Evolutionary conservation across 2,113 vertebrate species (phyloP), one percentile per base, ranked within the genome.

Genomic region (Platysteira castanea): DNA sequence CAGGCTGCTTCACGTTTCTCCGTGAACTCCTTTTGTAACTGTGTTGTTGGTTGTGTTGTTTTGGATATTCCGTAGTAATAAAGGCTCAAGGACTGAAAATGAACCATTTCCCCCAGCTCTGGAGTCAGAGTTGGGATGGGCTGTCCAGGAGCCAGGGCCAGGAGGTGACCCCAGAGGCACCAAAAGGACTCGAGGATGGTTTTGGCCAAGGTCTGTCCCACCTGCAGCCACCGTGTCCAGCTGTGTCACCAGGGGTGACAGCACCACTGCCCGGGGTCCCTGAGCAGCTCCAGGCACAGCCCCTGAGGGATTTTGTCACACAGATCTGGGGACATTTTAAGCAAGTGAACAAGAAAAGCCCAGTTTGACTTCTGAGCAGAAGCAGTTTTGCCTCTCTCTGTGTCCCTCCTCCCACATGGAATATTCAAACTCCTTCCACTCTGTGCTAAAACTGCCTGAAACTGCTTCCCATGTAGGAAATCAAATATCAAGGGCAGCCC

Each of bases 1-100:
- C 97, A 95, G 97, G 97, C 97, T 97, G 96, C 97, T 97, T 97
- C 97, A 97, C 96, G 83, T 98, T 98, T 97, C 97, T 95, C 89
- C 1, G 60, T 97, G 96, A 97, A 95, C 94, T 91, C 95, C 89
- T 97, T 98, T 97, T 98, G 96, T 97, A 98, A 96, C 96, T 90
- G 91, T 97, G 91, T 77, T 87, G 70, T 96, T 97, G 97, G 87
- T 73, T 33, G 87, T 70, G 87, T 95, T 84, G 81, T 71, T 98
- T 98, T 97, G 94, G 97, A 98, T 97, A 84, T 96, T 89, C 84
- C 15, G 1, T 82, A 90, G 96, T 90, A 98, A 98, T 98, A 98
- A 98, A 98, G 96, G 79, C 60, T 92, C 93, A 54, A 70, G 95
- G 95, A 86, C 1, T 13, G 93, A 87, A 60, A 69, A n/a, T 2